Percentiles rank a stretch among this genome's conserved stretches.
phyloP scores from a whole-genome alignment of 2,113 vertebrate species.

The Onychostruthus taczanowskii region DNA sequence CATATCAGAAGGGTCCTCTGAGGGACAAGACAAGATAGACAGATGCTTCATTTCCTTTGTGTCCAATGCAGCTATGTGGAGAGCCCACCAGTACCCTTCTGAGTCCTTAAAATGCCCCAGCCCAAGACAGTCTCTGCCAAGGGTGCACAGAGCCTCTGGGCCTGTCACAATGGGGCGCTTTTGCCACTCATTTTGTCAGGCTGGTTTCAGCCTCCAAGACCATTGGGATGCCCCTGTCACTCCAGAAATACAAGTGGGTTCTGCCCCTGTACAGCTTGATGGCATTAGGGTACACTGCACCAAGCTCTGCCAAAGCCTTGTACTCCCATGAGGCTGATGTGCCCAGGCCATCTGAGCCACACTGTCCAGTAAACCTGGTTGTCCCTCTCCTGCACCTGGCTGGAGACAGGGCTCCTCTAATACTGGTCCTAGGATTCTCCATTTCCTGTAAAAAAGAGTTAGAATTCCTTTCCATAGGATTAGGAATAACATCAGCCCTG shows the following conservation, averaged over 20 bases:
- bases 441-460: background rate
- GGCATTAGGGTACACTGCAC: background rate
- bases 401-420: background rate
- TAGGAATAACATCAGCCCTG: background rate
- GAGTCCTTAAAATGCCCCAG: background rate
- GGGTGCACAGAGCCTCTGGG: background rate
- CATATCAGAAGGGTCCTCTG: background rate
- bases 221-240: background rate
- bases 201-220: background rate
- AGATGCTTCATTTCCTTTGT: background rate
- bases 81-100: background rate
- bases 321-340: background rate
- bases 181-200: background rate
- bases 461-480: background rate
- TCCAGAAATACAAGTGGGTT: background rate
- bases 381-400: background rate
- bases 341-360: background rate
- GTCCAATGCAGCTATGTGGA: background rate
- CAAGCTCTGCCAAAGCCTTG: background rate
- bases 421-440: background rate
- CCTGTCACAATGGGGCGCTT: background rate
- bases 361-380: background rate
- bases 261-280: background rate
- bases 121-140: background rate
- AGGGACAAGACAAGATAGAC: background rate